A percentile compares a stretch with the other conserved stretches of the same genome.
Conservation (phyloP, 64 coral and sea anemone species). For the Actinia tenebrosa region DNA sequence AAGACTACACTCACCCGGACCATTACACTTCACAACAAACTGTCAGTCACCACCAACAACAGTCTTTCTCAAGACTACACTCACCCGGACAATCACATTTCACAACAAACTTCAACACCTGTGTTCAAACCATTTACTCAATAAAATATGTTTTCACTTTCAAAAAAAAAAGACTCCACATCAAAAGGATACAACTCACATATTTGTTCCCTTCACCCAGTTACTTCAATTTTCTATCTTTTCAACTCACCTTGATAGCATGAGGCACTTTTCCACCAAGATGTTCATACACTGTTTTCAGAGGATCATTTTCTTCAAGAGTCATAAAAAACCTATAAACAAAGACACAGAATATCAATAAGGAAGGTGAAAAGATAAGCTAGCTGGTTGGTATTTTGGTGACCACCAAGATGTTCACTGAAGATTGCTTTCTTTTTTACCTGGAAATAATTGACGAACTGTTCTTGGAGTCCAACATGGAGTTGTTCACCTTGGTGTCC, state of each 20-base stretch:
- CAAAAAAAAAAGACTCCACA: too few species aligned
- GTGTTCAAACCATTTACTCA: too few species aligned
- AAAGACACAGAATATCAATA: neutral
- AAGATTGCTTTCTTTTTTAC: neutral
- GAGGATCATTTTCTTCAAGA: slow-evolving; percentile 39
- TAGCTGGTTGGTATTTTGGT: neutral
- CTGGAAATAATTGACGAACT: neutral
- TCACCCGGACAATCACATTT: too few species aligned
- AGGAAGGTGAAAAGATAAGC: neutral
- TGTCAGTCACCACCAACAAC: too few species aligned
- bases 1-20: too few species aligned
- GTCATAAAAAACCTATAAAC: slow-evolving; percentile 51
- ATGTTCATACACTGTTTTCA: slow-evolving; percentile 55
- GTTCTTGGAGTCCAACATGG: slow-evolving; percentile 2
- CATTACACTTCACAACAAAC: too few species aligned
- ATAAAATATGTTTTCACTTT: too few species aligned
- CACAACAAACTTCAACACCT: too few species aligned
- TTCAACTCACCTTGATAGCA: slow-evolving; percentile 34
- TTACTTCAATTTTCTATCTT: neutral
- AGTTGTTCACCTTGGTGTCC: slow-evolving; percentile 33
- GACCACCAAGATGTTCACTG: neutral
- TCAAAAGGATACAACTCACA: too few species aligned
- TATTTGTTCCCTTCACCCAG: too few species aligned
- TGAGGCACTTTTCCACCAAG: slow-evolving; percentile 39
- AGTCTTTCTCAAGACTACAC: too few species aligned